A percentile compares a stretch with the other conserved stretches of the same genome.
These are phyloP conservation scores for Gallinago solitaria DNA, from an alignment of 2,797 vertebrate genomes.

Conservation along the genomic window DNA sequence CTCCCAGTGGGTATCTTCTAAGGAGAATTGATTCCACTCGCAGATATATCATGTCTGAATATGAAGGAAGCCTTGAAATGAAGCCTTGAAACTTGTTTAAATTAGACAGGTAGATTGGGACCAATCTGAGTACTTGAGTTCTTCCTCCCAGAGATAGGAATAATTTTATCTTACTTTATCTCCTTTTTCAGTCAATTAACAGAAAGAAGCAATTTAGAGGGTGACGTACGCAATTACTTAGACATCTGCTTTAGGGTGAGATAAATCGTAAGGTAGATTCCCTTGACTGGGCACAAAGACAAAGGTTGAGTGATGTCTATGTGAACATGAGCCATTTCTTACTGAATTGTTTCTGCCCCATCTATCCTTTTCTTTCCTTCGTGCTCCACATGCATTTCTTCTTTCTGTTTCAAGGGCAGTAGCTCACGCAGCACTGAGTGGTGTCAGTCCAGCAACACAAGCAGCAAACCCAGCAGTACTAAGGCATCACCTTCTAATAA, in stretches of 20 bases:
- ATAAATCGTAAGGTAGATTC: constrained; percentile 11
- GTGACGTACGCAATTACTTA: constrained; percentile 18
- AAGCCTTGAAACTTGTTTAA: background rate
- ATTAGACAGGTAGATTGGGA: background rate
- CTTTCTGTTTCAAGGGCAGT: background rate
- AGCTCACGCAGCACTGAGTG: background rate
- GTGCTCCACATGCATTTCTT: background rate
- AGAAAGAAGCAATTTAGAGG: constrained; percentile 20
- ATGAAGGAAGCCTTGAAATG: background rate
- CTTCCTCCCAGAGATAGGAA: background rate
- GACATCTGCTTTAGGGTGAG: constrained; percentile 6
- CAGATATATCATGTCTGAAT: background rate
- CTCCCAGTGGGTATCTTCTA: background rate
- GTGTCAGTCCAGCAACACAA: background rate
- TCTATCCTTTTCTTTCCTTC: background rate
- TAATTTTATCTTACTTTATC: constrained; percentile 41
- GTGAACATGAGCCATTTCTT: background rate
- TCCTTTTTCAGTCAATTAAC: constrained; percentile 37
- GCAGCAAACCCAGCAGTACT: background rate
- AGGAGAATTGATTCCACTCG: background rate
- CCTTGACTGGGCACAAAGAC: constrained; percentile 12
- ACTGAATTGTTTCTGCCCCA: background rate
- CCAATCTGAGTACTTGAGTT: background rate
- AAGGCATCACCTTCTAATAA: background rate
- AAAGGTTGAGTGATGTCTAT: constrained; percentile 38